These are phyloP conservation scores for Petrocephalus schoutedeni DNA, from an alignment of 2,797 vertebrate species.

Conservation along the genomic window DNA sequence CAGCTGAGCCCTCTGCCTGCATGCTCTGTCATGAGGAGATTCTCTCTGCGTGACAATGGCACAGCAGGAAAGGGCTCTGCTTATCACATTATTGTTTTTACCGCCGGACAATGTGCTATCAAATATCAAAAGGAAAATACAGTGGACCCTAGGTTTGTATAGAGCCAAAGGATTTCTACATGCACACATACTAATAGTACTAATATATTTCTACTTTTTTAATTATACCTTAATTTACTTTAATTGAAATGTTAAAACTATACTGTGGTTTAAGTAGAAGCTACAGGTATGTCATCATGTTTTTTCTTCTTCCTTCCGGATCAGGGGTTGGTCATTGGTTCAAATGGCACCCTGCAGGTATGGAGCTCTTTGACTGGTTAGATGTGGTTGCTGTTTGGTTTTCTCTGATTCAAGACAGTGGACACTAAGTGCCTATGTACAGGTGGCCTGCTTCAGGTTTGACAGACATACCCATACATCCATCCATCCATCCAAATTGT, in stretches of 20 bases:
- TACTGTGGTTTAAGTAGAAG: neutral
- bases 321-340: neutral
- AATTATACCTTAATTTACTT: neutral
- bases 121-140: conserved; percentile 9
- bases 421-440: neutral
- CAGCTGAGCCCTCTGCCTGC: neutral
- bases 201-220: neutral
- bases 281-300: neutral
- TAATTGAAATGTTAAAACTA: neutral
- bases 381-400: neutral
- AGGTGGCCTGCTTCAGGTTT: neutral
- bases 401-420: neutral
- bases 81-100: conserved; percentile 28
- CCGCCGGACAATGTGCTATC: conserved; percentile 20
- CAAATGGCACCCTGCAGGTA: neutral
- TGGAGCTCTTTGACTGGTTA: neutral
- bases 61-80: neutral
- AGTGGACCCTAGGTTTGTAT: neutral
- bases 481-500: neutral
- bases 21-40: conserved; percentile 10
- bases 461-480: neutral
- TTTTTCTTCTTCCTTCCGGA: neutral
- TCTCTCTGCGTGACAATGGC: conserved; percentile 19
- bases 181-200: neutral
- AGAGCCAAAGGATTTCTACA: neutral